Base-by-base conservation (phyloP, 2,797 vertebrate genomes). In the Danio kyathit region DNA sequence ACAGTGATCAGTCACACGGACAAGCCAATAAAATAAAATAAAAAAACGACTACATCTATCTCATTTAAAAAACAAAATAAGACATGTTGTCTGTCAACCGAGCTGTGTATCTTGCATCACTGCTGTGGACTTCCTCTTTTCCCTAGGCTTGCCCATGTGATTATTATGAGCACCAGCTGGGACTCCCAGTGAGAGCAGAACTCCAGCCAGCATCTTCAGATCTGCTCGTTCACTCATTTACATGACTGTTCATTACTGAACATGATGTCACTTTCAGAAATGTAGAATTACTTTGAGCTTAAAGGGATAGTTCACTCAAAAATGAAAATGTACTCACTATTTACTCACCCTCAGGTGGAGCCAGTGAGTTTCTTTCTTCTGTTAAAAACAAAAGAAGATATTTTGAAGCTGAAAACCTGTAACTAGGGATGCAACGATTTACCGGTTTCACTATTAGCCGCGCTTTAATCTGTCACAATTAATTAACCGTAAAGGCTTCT, bases 1-100 rank as follows among this genome's bases (percentile, higher is more conserved):
- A 69, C 49, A 71, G 38, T 54, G n/a, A 56, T 43, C 51, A n/a
- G 21, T 51, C 66, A 69, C 14, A 40, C 4, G 14, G 63, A 65
- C 44, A 40, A 65, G 49, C 0, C 1, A 43, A 21, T 43, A 38
- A 56, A 71, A 65, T 29, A 29, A 29, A 29, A 29, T 29, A 40
- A 43, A 19, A 17, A 56, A 56, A 52, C 4, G 12, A 54, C 67
- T 52, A 41, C 49, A 41, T 54, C 38, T 0, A 14, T 69, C 46
- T 38, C 8, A 14, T 41, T 54, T 54, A 29, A 29, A 29, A 7
- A 4, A 41, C 29, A 71, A 41, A 71, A 54, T 38, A 54, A 17
- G 16, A 54, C 29, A 40, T 13, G 5, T 17, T 52, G 9, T 49
- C 51, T 2, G 51, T 54, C 16, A 54, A 54, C 49, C 7, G 13